These are phyloP conservation scores for Lepeophtheirus salmonis DNA, from an alignment of 1,140 invertebrate species.

Conservation along the genomic window DNA sequence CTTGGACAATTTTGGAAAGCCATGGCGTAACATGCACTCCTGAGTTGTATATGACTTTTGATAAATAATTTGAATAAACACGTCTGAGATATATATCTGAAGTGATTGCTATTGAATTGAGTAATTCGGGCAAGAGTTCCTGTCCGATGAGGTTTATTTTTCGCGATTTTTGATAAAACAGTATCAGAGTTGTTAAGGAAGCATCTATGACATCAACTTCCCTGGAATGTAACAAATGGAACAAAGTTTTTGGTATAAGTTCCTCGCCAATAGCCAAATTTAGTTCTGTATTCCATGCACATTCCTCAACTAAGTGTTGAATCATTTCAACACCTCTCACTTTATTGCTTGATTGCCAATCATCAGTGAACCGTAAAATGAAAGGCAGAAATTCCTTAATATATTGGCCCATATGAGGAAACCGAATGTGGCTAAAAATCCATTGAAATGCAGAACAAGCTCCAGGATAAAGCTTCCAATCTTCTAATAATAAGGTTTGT, in stretches of 20 bases:
- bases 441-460: background rate
- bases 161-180: background rate
- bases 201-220: background rate
- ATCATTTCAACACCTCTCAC: background rate
- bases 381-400: background rate
- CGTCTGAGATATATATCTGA: background rate
- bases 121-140: background rate
- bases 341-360: background rate
- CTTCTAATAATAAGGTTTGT: background rate
- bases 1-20: background rate
- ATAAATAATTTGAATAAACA: background rate
- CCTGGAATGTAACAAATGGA: background rate
- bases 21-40: background rate
- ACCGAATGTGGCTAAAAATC: background rate
- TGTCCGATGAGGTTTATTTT: background rate
- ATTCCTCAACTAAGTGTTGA: background rate
- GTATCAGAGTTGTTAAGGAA: background rate
- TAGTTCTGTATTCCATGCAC: background rate
- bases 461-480: background rate
- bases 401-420: background rate
- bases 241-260: background rate
- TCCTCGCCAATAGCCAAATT: background rate
- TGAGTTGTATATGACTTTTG: background rate
- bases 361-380: background rate
- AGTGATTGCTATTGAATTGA: background rate